These are phyloP conservation scores for Neogobius melanostomus DNA, from an alignment of 2,113 vertebrate genomes.

Conservation along the genomic window DNA sequence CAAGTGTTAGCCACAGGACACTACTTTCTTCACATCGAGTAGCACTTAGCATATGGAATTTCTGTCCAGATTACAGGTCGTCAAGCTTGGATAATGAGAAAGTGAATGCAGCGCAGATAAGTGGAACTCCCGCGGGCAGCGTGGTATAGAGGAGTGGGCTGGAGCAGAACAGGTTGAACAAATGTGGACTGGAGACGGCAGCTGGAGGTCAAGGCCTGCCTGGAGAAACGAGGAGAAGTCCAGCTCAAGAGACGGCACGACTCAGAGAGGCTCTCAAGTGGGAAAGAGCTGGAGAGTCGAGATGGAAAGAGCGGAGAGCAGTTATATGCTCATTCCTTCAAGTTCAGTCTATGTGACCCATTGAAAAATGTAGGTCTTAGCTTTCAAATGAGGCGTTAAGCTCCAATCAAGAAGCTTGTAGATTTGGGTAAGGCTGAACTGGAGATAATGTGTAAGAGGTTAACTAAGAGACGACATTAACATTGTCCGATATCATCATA, in stretches of 20 bases:
- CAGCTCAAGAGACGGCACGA: constrained; percentile 15
- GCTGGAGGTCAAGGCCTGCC: constrained; percentile 53
- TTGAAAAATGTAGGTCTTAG: no score
- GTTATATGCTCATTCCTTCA: no score
- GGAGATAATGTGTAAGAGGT: no score
- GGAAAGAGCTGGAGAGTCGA: neutral
- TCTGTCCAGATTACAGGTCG: neutral
- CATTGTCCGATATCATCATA: no score
- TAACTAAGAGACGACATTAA: no score
- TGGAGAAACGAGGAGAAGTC: constrained; percentile 34
- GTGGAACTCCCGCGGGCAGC: constrained; percentile 25
- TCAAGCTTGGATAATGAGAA: constrained; percentile 35
- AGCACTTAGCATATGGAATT: constrained; percentile 12
- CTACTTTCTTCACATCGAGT: constrained; percentile 23
- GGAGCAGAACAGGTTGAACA: constrained; percentile 45
- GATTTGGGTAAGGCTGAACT: no score
- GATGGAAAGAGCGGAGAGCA: neutral
- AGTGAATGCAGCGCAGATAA: constrained; percentile 26
- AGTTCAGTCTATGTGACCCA: no score
- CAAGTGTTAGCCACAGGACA: constrained; percentile 3
- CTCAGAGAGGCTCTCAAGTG: constrained; percentile 16
- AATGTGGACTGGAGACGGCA: constrained; percentile 48
- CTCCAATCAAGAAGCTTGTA: no score
- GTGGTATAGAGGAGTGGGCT: constrained; percentile 30
- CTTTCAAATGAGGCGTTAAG: no score